phyloP scores from a whole-genome alignment of 1,140 invertebrate genomes.

The Delia radicum region DNA sequence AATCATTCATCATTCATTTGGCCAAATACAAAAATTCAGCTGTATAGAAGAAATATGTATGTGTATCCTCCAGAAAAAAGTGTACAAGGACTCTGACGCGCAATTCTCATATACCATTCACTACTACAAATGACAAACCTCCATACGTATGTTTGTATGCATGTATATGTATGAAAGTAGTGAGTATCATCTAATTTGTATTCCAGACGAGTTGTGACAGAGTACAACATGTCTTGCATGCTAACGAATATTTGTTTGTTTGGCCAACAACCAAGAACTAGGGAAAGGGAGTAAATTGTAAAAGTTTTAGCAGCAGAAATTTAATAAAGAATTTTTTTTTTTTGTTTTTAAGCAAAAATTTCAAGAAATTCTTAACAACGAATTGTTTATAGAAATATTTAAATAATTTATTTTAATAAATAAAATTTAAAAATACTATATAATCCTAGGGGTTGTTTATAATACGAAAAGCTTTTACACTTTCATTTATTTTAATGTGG shows the following conservation, averaged over 20 bases:
- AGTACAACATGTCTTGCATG: slow-evolving; percentile 52
- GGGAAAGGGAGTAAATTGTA: not conserved
- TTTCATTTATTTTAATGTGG: not conserved
- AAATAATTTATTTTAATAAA: not conserved
- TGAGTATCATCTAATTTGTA: slow-evolving; percentile 43
- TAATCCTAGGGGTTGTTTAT: not conserved
- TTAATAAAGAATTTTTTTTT: not conserved
- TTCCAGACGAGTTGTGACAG: slow-evolving; percentile 44
- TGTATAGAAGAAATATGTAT: not conserved
- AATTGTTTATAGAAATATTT: not conserved
- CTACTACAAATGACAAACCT: not conserved
- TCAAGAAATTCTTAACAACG: not conserved
- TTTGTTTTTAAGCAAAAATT: not conserved
- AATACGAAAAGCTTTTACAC: not conserved
- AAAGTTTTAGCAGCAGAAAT: not conserved
- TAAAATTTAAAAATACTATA: not conserved
- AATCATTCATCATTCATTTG: not conserved
- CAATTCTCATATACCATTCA: not conserved
- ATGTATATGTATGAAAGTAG: not conserved
- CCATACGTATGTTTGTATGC: not conserved
- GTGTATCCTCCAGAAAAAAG: not conserved
- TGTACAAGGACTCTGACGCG: not conserved
- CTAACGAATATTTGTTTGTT: slow-evolving; percentile 21
- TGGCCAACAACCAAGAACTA: not conserved
- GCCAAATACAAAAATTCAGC: not conserved